Evolutionary conservation across 2,888 invertebrate species (phyloP).

Genomic region (Rhyacophila evoluta): DNA sequence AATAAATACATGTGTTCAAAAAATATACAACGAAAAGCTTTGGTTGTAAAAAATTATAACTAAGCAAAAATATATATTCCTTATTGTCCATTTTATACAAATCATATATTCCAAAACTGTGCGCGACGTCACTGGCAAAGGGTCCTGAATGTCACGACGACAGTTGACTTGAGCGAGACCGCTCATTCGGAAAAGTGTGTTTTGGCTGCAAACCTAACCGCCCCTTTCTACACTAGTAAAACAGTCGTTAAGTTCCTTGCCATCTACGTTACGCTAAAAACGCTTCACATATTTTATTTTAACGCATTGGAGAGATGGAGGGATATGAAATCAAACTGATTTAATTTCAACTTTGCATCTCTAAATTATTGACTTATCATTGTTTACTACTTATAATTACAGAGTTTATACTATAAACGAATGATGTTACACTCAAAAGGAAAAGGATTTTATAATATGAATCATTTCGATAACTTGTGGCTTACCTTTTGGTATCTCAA

Average conservation of each 20-base stretch:
- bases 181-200: conserved; percentile 22
- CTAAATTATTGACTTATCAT: neutral
- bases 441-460: too few species aligned
- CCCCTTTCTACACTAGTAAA: conserved; percentile 10
- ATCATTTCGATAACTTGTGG: too few species aligned
- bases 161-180: conserved; percentile 17
- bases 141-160: conserved; percentile 7
- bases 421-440: too few species aligned
- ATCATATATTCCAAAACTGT: too few species aligned
- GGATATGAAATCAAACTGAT: neutral
- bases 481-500: too few species aligned
- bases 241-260: conserved; percentile 16
- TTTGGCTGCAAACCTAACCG: conserved; percentile 6
- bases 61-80: too few species aligned
- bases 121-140: neutral
- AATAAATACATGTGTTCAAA: too few species aligned
- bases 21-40: too few species aligned
- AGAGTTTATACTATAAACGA: too few species aligned
- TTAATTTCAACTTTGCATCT: neutral
- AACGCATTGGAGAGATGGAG: neutral
- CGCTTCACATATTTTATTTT: conserved; percentile 16
- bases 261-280: neutral
- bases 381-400: too few species aligned
- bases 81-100: too few species aligned
- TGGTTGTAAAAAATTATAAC: too few species aligned